phyloP scores from a whole-genome alignment of 2,888 invertebrate genomes.

The Quadriops clusia region DNA sequence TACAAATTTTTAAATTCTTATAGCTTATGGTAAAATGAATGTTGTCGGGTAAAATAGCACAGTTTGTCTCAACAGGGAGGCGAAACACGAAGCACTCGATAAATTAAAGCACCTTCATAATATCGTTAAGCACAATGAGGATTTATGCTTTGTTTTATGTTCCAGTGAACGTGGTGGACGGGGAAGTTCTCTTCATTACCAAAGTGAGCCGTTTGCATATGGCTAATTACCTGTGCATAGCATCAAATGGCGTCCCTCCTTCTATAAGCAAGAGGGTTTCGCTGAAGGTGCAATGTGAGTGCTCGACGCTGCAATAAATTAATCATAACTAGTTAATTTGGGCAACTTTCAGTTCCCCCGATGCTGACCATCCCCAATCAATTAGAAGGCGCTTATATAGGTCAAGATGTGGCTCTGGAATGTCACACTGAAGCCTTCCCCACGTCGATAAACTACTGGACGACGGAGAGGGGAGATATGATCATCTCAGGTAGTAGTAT shows the following conservation, averaged over 20 bases:
- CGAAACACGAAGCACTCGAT: too few relatives aligned
- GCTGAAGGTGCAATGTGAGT: constrained; percentile 75
- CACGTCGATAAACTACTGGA: constrained; percentile 90
- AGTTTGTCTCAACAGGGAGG: too few relatives aligned
- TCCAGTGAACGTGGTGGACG: constrained; percentile 78
- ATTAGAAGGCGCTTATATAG: constrained; percentile 78
- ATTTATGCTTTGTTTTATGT: constrained; percentile 21
- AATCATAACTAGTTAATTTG: constrained; percentile 1
- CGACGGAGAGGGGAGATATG: constrained; percentile 83
- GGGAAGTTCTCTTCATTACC: constrained; percentile 71
- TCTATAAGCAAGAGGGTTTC: constrained; percentile 78
- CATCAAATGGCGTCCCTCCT: constrained; percentile 85
- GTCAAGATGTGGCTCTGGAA: constrained; percentile 78
- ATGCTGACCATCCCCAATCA: constrained; percentile 91
- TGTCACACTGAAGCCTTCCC: constrained; percentile 89
- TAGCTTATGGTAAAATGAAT: too few relatives aligned
- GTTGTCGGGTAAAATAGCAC: too few relatives aligned
- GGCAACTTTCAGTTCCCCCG: constrained; percentile 64
- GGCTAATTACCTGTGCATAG: constrained; percentile 88
- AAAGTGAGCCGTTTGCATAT: constrained; percentile 86
- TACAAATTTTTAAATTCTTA: too few relatives aligned
- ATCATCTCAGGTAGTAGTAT: constrained; percentile 69
- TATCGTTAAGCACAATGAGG: background rate
- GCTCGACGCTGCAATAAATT: too few relatives aligned
- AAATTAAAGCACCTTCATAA: too few relatives aligned